phyloP scores from a whole-genome alignment of 2,888 invertebrate species.

The Taphrorychus bicolor region DNA sequence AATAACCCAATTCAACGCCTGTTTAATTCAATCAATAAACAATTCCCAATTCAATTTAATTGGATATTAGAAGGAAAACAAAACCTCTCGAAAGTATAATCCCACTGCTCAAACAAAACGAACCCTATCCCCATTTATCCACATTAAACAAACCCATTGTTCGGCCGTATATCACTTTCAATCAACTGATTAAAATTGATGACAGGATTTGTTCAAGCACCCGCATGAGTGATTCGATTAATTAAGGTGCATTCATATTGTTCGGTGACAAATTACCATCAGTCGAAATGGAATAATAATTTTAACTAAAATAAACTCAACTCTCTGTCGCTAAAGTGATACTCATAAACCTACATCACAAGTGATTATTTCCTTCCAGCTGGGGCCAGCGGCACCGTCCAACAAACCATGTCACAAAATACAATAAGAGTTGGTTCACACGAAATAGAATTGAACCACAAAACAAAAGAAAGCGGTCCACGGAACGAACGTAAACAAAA shows the following conservation, averaged over 20 bases:
- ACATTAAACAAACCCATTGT: constrained; percentile 6
- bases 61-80: neutral
- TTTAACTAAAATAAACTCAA: too few relatives aligned
- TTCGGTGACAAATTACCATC: neutral
- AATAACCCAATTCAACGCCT: too few relatives aligned
- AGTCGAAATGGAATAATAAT: too few relatives aligned
- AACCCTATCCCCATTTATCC: neutral
- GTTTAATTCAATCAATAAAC: neutral
- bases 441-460: neutral
- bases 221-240: constrained; percentile 6
- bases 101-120: neutral
- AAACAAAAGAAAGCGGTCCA: neutral
- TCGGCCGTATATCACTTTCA: constrained; percentile 3
- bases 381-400: too few relatives aligned
- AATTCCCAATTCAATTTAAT: neutral
- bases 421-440: neutral
- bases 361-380: too few relatives aligned
- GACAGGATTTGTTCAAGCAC: constrained; percentile 5
- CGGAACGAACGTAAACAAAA: constrained; percentile 17
- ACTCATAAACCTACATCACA: too few relatives aligned
- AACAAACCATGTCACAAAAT: neutral
- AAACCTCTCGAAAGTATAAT: neutral
- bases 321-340: too few relatives aligned
- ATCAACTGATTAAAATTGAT: constrained; percentile 4
- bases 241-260: constrained; percentile 1